Percentiles rank a stretch among this genome's conserved stretches.
Evolutionary conservation across 2,113 vertebrate species (phyloP).

Genomic region (Dolichotis patagonum): DNA sequence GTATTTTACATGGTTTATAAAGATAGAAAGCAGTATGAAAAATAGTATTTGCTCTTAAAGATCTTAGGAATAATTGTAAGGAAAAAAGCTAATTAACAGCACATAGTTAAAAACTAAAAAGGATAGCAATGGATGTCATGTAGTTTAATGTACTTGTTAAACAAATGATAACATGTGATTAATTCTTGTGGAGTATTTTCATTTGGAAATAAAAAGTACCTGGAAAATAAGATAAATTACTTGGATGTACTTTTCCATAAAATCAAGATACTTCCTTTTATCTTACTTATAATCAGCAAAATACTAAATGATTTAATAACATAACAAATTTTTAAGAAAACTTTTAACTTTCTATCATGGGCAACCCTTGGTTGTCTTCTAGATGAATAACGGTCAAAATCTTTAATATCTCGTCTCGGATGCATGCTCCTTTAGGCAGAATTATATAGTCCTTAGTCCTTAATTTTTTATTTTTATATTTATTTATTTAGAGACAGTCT

Average conservation of each 20-base stretch:
- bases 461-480: neutral
- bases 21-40: slow-evolving; percentile 13
- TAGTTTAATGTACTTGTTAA: slow-evolving; percentile 51
- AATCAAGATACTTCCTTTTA: slow-evolving; percentile 31
- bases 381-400: slow-evolving; percentile 21
- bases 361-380: neutral
- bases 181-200: slow-evolving; percentile 36
- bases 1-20: slow-evolving; percentile 12
- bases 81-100: slow-evolving; percentile 64
- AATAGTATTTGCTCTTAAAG: slow-evolving; percentile 56
- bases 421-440: neutral
- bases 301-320: neutral
- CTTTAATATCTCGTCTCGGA: slow-evolving; percentile 37
- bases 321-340: neutral
- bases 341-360: slow-evolving; percentile 2
- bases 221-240: slow-evolving; percentile 24
- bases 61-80: slow-evolving; percentile 52
- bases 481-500: neutral
- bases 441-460: neutral
- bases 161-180: slow-evolving; percentile 31
- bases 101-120: slow-evolving; percentile 63
- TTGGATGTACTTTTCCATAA: neutral
- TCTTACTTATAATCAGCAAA: slow-evolving; percentile 38
- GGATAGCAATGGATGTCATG: neutral
- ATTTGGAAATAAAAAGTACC: neutral